Base-by-base conservation (phyloP, 2,113 vertebrate species). In the Misgurnus anguillicaudatus region DNA sequence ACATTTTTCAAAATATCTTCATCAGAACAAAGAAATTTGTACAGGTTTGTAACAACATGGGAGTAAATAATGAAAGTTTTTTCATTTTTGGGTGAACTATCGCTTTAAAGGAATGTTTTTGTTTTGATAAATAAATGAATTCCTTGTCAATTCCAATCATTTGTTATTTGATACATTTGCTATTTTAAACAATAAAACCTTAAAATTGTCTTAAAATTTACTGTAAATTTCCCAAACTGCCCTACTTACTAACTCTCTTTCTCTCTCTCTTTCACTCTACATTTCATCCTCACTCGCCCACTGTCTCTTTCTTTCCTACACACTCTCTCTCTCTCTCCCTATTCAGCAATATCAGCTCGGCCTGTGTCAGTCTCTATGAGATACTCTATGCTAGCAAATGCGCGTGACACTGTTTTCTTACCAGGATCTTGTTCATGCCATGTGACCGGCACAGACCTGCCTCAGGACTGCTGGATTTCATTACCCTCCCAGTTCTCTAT, bases 341-440 rank as follows among this genome's bases (percentile, higher is more conserved):
- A 70, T 70, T 62, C 58, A 64, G 78, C 21, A 55, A 68, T 65
- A 65, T 78, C 65, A 77, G 62, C 70, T 38, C 69, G 24, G 65
- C 64, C 69, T 47, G 65, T 47, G 24, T 74, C 53, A 55, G 11
- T 47, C 70, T 47, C 70, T 80, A 39, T 78, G 79, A 80, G 78
- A 67, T 65, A 65, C 57, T 80, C 72, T 79, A 75, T 67, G 80
- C 67, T 60, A 79, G 60, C 47, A 66, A 63, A 83, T 72, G 71
- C 87, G 83, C 85, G 85, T 88, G 89, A 90, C 82, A 79, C 68
- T 80, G 69, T 84, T 85, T 87, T 77, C 75, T 61, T 80, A 79
- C 60, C 60, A 74, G 86, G 82, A 88, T 89, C 87, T 85, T 67
- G 84, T 89, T 90, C 75, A 10, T 48, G 16, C 62, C 89, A 84